Percentiles rank a stretch among this genome's conserved stretches.
These are phyloP conservation scores for Atlantisia rogersi DNA, from an alignment of 2,113 vertebrate genomes.

Conservation along the genomic window DNA sequence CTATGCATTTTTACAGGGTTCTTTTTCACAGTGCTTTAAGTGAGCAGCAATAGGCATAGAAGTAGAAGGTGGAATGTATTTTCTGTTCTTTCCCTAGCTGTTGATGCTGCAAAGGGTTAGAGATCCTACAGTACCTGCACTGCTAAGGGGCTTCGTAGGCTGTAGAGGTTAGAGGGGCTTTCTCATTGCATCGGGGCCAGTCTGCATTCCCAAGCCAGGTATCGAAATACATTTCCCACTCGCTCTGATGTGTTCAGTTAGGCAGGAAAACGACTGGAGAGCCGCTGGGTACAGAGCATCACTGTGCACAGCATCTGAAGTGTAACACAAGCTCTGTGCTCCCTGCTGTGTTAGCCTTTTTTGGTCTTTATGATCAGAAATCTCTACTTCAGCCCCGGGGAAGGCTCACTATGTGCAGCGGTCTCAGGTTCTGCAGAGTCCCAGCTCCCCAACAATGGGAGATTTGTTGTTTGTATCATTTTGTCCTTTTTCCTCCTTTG, in stretches of 20 bases:
- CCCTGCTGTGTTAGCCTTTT: neutral
- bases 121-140: neutral
- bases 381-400: neutral
- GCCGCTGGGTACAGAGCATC: neutral
- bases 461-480: neutral
- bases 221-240: neutral
- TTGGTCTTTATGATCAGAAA: constrained; percentile 3
- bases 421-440: constrained; percentile 17
- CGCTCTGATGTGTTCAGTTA: neutral
- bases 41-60: neutral
- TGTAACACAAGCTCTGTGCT: neutral
- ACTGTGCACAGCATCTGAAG: neutral
- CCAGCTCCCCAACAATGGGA: neutral
- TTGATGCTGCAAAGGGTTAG: neutral
- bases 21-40: neutral
- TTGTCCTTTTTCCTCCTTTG: neutral
- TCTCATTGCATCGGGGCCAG: neutral
- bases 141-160: neutral
- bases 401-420: neutral
- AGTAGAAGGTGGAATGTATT: neutral
- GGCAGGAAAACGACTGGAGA: neutral
- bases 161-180: neutral
- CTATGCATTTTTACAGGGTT: neutral
- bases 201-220: neutral
- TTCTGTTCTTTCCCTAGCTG: neutral